phyloP scores from a whole-genome alignment of 2,113 vertebrate genomes.

The Nibea coibor region DNA sequence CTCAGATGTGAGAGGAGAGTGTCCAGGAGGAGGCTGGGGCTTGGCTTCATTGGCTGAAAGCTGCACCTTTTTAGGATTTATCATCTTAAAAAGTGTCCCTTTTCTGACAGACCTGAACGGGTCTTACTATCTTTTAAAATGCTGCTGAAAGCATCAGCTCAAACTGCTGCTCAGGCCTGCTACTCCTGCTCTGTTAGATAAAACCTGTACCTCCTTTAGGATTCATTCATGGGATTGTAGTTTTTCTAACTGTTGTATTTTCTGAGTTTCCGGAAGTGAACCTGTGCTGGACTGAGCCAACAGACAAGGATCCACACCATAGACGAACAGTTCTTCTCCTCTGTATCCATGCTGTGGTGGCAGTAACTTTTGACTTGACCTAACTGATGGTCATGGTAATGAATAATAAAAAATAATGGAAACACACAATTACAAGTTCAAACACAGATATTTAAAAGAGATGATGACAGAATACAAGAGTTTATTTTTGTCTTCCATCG shows the following conservation, averaged over 20 bases:
- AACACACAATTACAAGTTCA: neutral
- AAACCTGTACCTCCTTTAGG: neutral
- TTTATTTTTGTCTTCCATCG: neutral
- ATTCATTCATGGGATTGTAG: neutral
- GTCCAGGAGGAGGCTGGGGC: slow-evolving; percentile 47
- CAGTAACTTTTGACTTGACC: slow-evolving; percentile 46
- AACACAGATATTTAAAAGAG: neutral
- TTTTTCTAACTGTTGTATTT: neutral
- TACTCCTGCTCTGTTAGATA: neutral
- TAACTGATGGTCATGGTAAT: slow-evolving; percentile 20
- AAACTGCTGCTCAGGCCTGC: neutral
- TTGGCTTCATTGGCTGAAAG: slow-evolving; percentile 39
- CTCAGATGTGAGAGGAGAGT: slow-evolving; percentile 43
- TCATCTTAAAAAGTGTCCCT: slow-evolving; percentile 35
- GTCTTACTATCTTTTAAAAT: slow-evolving; percentile 15
- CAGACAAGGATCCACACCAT: neutral
- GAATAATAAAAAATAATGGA: neutral
- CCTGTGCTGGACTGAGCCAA: slow-evolving; percentile 4
- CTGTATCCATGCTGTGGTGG: slow-evolving; percentile 62
- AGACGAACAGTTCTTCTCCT: slow-evolving; percentile 6
- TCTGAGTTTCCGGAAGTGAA: neutral
- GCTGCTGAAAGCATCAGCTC: slow-evolving; percentile 5
- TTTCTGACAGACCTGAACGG: slow-evolving; percentile 27
- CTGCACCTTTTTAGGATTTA: slow-evolving; percentile 41
- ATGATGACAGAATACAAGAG: neutral